Percentiles rank a stretch among this genome's conserved stretches.
Conservation (phyloP, 1,140 invertebrate species). For the Stegodyphus dumicola region DNA sequence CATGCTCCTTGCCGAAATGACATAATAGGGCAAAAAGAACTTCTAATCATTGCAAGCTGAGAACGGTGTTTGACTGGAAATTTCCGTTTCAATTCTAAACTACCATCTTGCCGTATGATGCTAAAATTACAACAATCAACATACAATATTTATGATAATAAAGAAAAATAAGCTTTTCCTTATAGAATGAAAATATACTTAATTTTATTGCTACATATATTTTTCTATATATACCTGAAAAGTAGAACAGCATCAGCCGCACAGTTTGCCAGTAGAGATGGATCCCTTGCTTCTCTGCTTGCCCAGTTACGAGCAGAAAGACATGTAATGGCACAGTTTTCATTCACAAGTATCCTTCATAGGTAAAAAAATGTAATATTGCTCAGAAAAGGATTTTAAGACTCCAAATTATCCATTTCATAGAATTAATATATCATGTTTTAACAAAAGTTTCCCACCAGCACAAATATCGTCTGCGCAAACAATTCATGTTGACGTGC, state of each 20-base stretch:
- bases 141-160: not conserved
- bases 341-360: conserved; percentile 72
- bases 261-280: conserved; percentile 82
- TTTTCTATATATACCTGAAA: conserved; percentile 70
- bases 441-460: too few species aligned
- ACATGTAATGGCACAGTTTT: conserved; percentile 76
- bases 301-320: conserved; percentile 85
- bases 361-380: not conserved
- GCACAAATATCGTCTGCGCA: too few species aligned
- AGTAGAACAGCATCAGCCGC: conserved; percentile 80
- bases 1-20: conserved; percentile 83
- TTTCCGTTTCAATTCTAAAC: conserved; percentile 74
- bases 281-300: conserved; percentile 80
- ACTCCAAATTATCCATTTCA: too few species aligned
- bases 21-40: conserved; percentile 83
- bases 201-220: not conserved
- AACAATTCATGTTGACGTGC: too few species aligned
- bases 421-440: too few species aligned
- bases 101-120: conserved; percentile 76
- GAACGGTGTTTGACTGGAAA: conserved; percentile 76
- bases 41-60: conserved; percentile 65
- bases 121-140: conserved; percentile 69
- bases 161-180: not conserved
- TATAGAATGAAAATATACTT: not conserved
- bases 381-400: too few species aligned